Evolutionary conservation across 2,888 invertebrate genomes (phyloP).

Genomic region (Lacanobia wlatinum): DNA sequence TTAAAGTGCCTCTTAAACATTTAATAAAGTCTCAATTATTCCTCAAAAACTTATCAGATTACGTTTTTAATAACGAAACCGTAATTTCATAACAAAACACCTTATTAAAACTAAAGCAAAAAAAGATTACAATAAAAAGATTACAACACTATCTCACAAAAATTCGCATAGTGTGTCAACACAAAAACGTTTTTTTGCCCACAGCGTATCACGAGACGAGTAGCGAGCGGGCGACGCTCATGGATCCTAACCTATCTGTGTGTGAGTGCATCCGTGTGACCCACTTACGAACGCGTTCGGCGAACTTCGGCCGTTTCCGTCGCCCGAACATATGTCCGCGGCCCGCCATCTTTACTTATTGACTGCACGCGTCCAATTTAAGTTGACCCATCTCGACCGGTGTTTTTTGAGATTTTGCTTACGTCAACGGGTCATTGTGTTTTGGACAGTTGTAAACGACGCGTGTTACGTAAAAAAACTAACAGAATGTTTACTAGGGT

Average conservation of each 20-base stretch:
- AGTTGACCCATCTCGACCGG: slow-evolving; percentile 71
- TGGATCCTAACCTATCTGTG: slow-evolving; percentile 69
- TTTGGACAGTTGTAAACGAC: slow-evolving; percentile 56
- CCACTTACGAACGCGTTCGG: slow-evolving; percentile 88
- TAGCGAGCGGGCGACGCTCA: slow-evolving; percentile 71
- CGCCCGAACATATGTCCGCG: slow-evolving; percentile 82
- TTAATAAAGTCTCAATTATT: neutral
- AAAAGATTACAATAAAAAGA: slow-evolving; percentile 59
- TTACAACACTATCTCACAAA: slow-evolving; percentile 66
- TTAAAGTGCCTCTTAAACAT: neutral
- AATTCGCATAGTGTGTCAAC: slow-evolving; percentile 81
- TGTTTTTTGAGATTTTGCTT: slow-evolving; percentile 38
- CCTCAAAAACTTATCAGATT: neutral
- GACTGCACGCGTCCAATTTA: slow-evolving; percentile 72
- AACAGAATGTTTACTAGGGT: slow-evolving; percentile 72
- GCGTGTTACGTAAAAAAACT: slow-evolving; percentile 76
- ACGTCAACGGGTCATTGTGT: slow-evolving; percentile 50
- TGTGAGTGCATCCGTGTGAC: slow-evolving; percentile 88
- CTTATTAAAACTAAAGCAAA: slow-evolving; percentile 21
- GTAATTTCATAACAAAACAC: slow-evolving; percentile 20
- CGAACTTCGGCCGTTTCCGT: slow-evolving; percentile 83
- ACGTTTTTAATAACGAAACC: slow-evolving; percentile 25
- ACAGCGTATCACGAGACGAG: slow-evolving; percentile 77
- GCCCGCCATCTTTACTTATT: slow-evolving; percentile 82
- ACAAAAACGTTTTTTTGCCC: slow-evolving; percentile 78